These are phyloP conservation scores for Tortricodes alternella DNA, from an alignment of 2,888 invertebrate species.

Conservation along the genomic window DNA sequence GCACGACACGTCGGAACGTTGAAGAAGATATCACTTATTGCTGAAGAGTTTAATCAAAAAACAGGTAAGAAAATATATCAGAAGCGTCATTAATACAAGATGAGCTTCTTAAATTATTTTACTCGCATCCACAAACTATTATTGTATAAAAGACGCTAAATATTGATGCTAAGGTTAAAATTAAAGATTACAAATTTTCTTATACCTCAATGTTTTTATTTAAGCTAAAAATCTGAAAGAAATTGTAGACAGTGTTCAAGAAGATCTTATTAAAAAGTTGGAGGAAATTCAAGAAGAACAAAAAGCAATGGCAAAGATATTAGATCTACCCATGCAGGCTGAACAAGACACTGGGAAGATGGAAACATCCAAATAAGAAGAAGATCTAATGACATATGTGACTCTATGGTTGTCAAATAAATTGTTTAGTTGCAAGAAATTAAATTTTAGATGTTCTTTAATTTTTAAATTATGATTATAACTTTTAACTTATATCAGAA, in stretches of 20 bases:
- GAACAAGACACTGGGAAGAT: slow-evolving; percentile 27
- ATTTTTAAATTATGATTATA: background rate
- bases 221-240: slow-evolving; percentile 74
- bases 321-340: slow-evolving; percentile 34
- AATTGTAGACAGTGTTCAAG: slow-evolving; percentile 74
- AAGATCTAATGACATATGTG: slow-evolving; percentile 3
- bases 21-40: slow-evolving; percentile 70
- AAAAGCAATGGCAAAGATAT: slow-evolving; percentile 37
- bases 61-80: slow-evolving; percentile 64
- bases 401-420: slow-evolving; percentile 15
- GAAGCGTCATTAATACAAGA: too few relatives aligned
- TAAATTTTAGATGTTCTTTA: slow-evolving; percentile 13
- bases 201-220: too few relatives aligned
- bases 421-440: slow-evolving; percentile 29
- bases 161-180: too few relatives aligned
- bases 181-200: too few relatives aligned
- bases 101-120: too few relatives aligned
- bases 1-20: slow-evolving; percentile 66
- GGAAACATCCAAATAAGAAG: slow-evolving; percentile 6
- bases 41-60: slow-evolving; percentile 77
- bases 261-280: slow-evolving; percentile 69
- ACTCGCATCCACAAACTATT: too few relatives aligned
- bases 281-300: slow-evolving; percentile 65
- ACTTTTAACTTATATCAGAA: background rate
- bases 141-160: too few relatives aligned